These are phyloP conservation scores for Myathropa florea DNA, from an alignment of 2,888 invertebrate species.

Conservation along the genomic window DNA sequence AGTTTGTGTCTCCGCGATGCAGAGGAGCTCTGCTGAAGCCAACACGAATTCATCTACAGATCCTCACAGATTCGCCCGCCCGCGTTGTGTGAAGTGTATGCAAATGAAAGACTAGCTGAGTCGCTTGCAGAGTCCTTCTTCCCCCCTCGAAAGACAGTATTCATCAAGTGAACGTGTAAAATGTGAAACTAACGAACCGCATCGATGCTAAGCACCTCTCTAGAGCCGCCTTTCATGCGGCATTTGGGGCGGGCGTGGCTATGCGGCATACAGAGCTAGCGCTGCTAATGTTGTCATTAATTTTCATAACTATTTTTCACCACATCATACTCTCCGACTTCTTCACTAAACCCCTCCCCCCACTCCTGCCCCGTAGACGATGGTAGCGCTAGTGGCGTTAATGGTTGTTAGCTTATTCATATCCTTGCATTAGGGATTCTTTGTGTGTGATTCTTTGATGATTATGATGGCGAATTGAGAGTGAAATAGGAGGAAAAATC, in stretches of 20 bases:
- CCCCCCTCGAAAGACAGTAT: background rate
- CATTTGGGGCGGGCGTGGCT: background rate
- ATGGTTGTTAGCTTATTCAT: constrained; percentile 67
- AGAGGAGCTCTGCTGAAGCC: background rate
- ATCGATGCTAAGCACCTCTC: constrained; percentile 58
- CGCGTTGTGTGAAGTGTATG: constrained; percentile 28
- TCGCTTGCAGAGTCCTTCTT: constrained; percentile 23
- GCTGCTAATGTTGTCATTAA: constrained; percentile 69
- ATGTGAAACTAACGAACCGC: constrained; percentile 63
- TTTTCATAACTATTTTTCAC: constrained; percentile 70
- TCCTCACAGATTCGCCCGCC: background rate
- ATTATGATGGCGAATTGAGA: constrained; percentile 45
- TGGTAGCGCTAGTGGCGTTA: constrained; percentile 50
- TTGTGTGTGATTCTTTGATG: constrained; percentile 64
- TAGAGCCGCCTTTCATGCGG: constrained; percentile 41
- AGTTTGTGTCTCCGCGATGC: background rate
- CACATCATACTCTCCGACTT: background rate
- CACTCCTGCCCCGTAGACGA: background rate
- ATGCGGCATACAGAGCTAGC: constrained; percentile 3
- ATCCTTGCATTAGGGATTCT: constrained; percentile 64
- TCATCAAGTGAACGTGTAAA: constrained; percentile 56
- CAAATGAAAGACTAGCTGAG: constrained; percentile 41
- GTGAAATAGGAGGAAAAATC: constrained; percentile 42
- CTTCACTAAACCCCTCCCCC: background rate
- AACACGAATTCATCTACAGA: background rate